Evolutionary conservation across 30 jellyfish, hydroid and myxozoan genomes (phyloP).

Genomic region (Aurelia aurita complex sp. Pacific): DNA sequence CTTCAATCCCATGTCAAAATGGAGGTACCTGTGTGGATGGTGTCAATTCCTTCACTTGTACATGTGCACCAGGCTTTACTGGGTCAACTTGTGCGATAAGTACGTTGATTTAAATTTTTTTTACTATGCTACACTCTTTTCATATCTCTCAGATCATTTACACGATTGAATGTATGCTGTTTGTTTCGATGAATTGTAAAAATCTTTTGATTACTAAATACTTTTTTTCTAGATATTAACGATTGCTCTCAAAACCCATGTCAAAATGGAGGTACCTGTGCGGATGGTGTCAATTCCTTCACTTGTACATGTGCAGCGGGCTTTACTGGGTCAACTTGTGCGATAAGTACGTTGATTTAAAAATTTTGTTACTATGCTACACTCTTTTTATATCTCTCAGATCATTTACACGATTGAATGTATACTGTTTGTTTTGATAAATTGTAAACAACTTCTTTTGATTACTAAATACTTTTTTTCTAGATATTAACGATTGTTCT

Average conservation of each 20-base stretch:
- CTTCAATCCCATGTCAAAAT: too few relatives aligned
- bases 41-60: neutral
- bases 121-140: too few relatives aligned
- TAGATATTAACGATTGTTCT: neutral
- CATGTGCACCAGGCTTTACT: slow-evolving; percentile 17
- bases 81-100: neutral
- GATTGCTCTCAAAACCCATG: slow-evolving; percentile 7
- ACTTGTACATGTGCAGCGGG: slow-evolving; percentile 3
- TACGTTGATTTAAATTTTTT: neutral
- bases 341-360: slow-evolving; percentile 9
- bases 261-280: slow-evolving; percentile 23
- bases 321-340: neutral
- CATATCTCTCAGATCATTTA: too few relatives aligned
- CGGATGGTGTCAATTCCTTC: neutral
- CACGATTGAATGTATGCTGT: too few relatives aligned
- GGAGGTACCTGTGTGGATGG: too few relatives aligned
- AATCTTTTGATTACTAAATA: too few relatives aligned
- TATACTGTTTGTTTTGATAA: too few relatives aligned
- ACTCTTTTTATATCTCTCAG: neutral
- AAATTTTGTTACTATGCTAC: neutral
- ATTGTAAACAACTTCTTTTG: too few relatives aligned
- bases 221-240: neutral
- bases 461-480: too few relatives aligned
- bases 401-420: too few relatives aligned
- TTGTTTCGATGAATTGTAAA: too few relatives aligned